Conservation (phyloP, 1,140 invertebrate genomes). For the Drosophila truncata region DNA sequence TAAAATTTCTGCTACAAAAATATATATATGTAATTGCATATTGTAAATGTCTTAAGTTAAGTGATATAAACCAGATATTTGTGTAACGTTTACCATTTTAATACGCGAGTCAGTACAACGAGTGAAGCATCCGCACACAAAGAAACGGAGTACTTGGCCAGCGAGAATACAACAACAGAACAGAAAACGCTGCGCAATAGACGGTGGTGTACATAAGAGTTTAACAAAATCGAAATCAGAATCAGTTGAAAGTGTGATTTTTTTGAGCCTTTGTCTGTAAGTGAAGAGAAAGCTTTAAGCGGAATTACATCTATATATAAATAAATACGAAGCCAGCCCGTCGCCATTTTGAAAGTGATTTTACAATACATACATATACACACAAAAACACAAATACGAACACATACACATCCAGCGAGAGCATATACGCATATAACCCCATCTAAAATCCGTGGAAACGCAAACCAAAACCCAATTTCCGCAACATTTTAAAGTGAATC, state of each 20-base stretch:
- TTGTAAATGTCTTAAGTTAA: constrained; percentile 82
- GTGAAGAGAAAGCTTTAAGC: constrained; percentile 82
- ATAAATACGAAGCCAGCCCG: constrained; percentile 73
- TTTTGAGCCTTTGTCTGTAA: constrained; percentile 81
- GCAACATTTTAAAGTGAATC: constrained; percentile 61
- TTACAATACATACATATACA: constrained; percentile 63
- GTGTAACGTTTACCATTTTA: constrained; percentile 81
- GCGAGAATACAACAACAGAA: constrained; percentile 38
- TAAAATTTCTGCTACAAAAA: constrained; percentile 81
- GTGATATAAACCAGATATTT: constrained; percentile 81
- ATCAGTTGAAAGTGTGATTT: constrained; percentile 82
- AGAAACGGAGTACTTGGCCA: constrained; percentile 70
- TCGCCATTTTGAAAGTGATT: constrained; percentile 84
- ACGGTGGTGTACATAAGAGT: constrained; percentile 67
- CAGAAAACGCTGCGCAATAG: constrained; percentile 68
- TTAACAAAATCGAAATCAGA: constrained; percentile 68
- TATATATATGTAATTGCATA: constrained; percentile 82
- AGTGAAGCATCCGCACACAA: constrained; percentile 74
- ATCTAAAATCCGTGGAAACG: constrained; percentile 51
- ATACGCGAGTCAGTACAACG: constrained; percentile 81
- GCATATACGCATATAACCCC: constrained; percentile 43
- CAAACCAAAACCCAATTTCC: constrained; percentile 50
- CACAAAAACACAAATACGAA: constrained; percentile 58
- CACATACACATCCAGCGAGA: constrained; percentile 43
- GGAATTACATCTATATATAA: constrained; percentile 76